Evolutionary conservation across 2,797 vertebrate genomes (phyloP).

Genomic region (Chromis chromis): DNA sequence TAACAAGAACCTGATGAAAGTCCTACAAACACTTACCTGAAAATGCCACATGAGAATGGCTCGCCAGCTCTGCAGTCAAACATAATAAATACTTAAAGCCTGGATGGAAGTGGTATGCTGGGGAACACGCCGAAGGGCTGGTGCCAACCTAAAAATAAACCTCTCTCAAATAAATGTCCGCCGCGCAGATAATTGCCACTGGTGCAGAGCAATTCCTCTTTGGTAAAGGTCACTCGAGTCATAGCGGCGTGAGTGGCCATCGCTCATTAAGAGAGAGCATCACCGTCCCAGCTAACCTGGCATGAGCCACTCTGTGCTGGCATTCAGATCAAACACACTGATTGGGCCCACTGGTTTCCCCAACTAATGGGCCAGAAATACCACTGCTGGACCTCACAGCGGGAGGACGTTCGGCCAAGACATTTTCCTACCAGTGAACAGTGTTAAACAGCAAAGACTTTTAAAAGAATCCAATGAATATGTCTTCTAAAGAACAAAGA

Average conservation of each 20-base stretch:
- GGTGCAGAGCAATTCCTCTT: slow-evolving; percentile 66
- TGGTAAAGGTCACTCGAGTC: slow-evolving; percentile 76
- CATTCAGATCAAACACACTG: slow-evolving; percentile 74
- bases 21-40: slow-evolving; percentile 12
- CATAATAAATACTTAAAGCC: slow-evolving; percentile 21
- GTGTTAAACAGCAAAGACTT: slow-evolving; percentile 14
- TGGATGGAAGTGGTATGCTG: neutral
- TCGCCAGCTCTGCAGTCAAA: slow-evolving; percentile 6
- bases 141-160: slow-evolving; percentile 80
- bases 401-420: slow-evolving; percentile 15
- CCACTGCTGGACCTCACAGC: slow-evolving; percentile 34
- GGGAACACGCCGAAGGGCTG: slow-evolving; percentile 13
- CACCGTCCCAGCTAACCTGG: slow-evolving; percentile 55
- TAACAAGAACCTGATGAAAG: slow-evolving; percentile 33
- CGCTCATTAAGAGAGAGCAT: slow-evolving; percentile 70
- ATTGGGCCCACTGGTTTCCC: slow-evolving; percentile 58
- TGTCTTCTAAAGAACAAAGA: slow-evolving; percentile 16
- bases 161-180: slow-evolving; percentile 71
- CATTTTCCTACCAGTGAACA: slow-evolving; percentile 13
- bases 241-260: slow-evolving; percentile 65
- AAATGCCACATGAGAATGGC: slow-evolving; percentile 6
- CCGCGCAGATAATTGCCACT: slow-evolving; percentile 76
- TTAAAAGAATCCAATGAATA: slow-evolving; percentile 19
- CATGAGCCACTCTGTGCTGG: slow-evolving; percentile 49
- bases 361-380: slow-evolving; percentile 54